Conservation (phyloP, 2,113 vertebrate genomes). For the human region GRCh38 chr6:44548001-44548500, state of each 20-base stretch:
- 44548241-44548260: neutral
- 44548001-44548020: too few relatives aligned
- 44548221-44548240: neutral
- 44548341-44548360: neutral
- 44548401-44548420: neutral
- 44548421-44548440: constrained; percentile 60
- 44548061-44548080: too few relatives aligned
- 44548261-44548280: constrained; percentile 16
- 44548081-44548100: too few relatives aligned
- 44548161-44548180: neutral
- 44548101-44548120: too few relatives aligned
- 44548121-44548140: too few relatives aligned
- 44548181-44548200: neutral
- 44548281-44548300: neutral
- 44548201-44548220: neutral
- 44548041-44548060: too few relatives aligned
- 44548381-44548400: neutral
- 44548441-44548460: constrained; percentile 66
- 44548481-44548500: constrained; percentile 60
- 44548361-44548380: constrained; percentile 30
- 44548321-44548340: neutral
- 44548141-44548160: too few relatives aligned
- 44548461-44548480: constrained; percentile 69
- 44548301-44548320: constrained; percentile 36
- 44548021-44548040: too few relatives aligned